These are phyloP conservation scores for Parauchenoglanis ngamensis DNA, from an alignment of 2,797 vertebrate species.

Conservation along the genomic window DNA sequence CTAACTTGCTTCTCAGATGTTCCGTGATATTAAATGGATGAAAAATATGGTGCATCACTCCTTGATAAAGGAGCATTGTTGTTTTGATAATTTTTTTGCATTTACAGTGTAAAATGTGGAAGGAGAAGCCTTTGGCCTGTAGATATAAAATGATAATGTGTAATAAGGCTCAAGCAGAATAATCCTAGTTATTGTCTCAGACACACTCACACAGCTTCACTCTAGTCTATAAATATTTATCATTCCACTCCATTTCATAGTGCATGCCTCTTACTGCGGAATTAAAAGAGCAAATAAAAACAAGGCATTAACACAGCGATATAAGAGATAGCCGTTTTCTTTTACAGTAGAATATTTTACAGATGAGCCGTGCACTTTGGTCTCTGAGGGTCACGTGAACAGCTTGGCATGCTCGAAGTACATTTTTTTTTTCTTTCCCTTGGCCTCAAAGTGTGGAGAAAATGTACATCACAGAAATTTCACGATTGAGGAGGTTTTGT, in stretches of 20 bases:
- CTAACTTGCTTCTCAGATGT: too few species aligned
- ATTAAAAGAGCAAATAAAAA: constrained; percentile 22
- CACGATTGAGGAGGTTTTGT: constrained; percentile 9
- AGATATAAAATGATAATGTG: not conserved
- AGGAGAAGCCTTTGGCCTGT: not conserved
- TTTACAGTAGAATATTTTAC: not conserved
- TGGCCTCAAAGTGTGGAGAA: not conserved
- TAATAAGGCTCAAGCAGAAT: not conserved
- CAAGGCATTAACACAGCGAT: not conserved
- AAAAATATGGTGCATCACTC: too few species aligned
- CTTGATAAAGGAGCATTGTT: not conserved
- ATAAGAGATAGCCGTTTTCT: too few species aligned
- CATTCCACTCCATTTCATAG: constrained; percentile 12
- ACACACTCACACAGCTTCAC: constrained; percentile 9
- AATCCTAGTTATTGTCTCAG: constrained; percentile 1
- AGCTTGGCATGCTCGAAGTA: not conserved
- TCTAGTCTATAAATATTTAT: constrained; percentile 27
- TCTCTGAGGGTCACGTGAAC: not conserved
- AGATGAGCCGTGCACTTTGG: not conserved
- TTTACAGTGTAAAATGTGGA: not conserved
- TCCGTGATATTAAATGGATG: not conserved
- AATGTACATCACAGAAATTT: constrained; percentile 19
- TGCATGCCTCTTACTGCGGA: not conserved
- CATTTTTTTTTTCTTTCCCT: not conserved
- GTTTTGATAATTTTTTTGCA: not conserved